Base-by-base conservation (phyloP, 2,113 vertebrate genomes). In the Carassius carassius region DNA sequence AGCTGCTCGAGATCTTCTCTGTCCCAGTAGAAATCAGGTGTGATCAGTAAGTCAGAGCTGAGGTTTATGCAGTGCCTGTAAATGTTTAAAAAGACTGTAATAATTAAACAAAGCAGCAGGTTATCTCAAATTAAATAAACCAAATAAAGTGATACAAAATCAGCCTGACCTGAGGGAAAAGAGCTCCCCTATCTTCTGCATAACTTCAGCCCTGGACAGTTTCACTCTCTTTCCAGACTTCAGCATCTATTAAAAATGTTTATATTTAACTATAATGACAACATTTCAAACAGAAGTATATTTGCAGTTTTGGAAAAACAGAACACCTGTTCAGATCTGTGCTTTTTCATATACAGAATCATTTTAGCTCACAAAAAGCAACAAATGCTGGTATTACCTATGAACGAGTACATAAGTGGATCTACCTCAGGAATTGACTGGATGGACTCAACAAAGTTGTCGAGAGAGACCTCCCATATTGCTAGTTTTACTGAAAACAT, bases 21-120 rank as follows among this genome's bases (percentile, higher is more conserved):
- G 76, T 99, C 98, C 98, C 98, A 99, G 93, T 99, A 99, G 93
- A 99, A 99, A 87, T 99, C 98, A 0, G 98, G 98, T 11, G 98
- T 98, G 89, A 99, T 95, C 41, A 99, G 95, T 62, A 99, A 95
- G 90, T 99, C 98, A 12, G 98, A 99, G 84, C 97, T 97, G 91
- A 99, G 92, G 92, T 99, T 99, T 92, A 99, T 99, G 81, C 94
- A 95, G 88, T 99, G 97, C 89, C 98, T 99, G 92, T 67, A 91
- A 92, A 91, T 78, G 8, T 73, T 12, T 87, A 91, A 88, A n/a
- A 3, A 84, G 10, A 65, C 25, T 29, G 37, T 29, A 0, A 47
- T 5, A 49, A 67, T 67, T 67, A 67, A 19, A 67, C 29, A 47
- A 10, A 47, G n/a, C 10, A 8, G 41, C 7, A 74, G 44, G 23